Evolutionary conservation across 2,888 invertebrate species (phyloP).

Genomic region (Gryllus longicercus): DNA sequence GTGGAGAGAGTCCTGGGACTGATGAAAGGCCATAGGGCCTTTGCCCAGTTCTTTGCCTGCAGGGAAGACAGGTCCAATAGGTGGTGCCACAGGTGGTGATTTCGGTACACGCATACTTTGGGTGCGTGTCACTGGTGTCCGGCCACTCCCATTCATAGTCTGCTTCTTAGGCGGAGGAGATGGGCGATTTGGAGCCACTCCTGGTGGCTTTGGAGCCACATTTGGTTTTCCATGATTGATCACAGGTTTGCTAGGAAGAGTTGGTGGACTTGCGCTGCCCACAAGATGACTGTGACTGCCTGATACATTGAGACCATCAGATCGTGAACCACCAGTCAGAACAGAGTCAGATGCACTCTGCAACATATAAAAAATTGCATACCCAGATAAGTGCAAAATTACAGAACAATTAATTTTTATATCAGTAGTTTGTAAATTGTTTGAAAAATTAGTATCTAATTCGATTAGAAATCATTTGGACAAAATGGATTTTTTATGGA

Average conservation of each 20-base stretch:
- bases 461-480: not conserved
- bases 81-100: slow-evolving; percentile 58
- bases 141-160: slow-evolving; percentile 51
- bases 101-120: slow-evolving; percentile 83
- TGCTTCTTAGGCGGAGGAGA: slow-evolving; percentile 68
- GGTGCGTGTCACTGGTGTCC: slow-evolving; percentile 62
- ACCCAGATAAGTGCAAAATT: not conserved
- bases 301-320: not conserved
- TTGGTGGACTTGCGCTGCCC: slow-evolving; percentile 29
- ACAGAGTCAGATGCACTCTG: slow-evolving; percentile 63
- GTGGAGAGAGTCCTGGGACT: slow-evolving; percentile 53
- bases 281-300: slow-evolving; percentile 24
- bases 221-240: slow-evolving; percentile 73
- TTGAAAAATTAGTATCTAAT: not conserved
- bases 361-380: slow-evolving; percentile 39
- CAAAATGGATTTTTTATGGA: not conserved
- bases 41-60: slow-evolving; percentile 30
- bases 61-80: slow-evolving; percentile 45
- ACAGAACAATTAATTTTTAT: slow-evolving; percentile 22
- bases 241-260: slow-evolving; percentile 45
- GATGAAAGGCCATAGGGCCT: slow-evolving; percentile 47
- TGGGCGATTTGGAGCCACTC: slow-evolving; percentile 50
- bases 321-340: slow-evolving; percentile 37
- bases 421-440: not conserved
- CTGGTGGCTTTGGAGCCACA: slow-evolving; percentile 79